Percentiles rank a stretch among this genome's conserved stretches.
These are phyloP conservation scores for Liposcelis brunnea DNA, from an alignment of 2,888 invertebrate species.

Conservation along the genomic window DNA sequence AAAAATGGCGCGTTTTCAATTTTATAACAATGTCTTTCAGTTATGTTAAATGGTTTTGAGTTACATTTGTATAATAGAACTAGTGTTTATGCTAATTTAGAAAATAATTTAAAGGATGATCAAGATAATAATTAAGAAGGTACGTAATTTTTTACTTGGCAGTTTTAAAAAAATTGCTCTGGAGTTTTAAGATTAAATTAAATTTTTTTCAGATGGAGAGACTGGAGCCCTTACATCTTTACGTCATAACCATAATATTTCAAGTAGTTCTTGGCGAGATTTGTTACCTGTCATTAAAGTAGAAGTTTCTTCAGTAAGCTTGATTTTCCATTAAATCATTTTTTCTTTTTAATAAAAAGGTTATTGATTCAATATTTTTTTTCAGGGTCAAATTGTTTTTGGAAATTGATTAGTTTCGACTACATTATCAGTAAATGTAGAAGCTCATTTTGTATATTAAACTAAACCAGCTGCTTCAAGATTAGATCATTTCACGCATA, in stretches of 20 bases:
- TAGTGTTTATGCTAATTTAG: slow-evolving; percentile 67
- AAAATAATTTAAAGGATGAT: slow-evolving; percentile 46
- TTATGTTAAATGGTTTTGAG: slow-evolving; percentile 87
- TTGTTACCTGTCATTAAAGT: slow-evolving; percentile 92
- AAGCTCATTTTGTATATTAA: slow-evolving; percentile 85
- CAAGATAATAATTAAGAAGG: slow-evolving; percentile 26
- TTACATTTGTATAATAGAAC: slow-evolving; percentile 90
- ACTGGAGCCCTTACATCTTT: slow-evolving; percentile 17
- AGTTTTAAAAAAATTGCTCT: too few species aligned
- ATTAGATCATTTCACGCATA: slow-evolving; percentile 89
- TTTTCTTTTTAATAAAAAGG: too few species aligned
- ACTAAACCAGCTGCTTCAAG: slow-evolving; percentile 89
- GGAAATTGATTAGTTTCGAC: slow-evolving; percentile 91
- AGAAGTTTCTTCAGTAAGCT: slow-evolving; percentile 65
- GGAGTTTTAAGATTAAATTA: not conserved
- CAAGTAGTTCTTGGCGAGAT: slow-evolving; percentile 54
- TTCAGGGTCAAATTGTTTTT: slow-evolving; percentile 74
- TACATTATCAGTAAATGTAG: slow-evolving; percentile 77
- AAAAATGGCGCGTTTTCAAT: too few species aligned
- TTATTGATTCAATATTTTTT: not conserved
- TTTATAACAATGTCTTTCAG: too few species aligned
- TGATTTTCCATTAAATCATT: too few species aligned
- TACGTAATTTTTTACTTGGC: slow-evolving; percentile 6
- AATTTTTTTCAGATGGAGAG: slow-evolving; percentile 30
- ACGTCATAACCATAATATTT: not conserved